Percentiles rank a stretch among this genome's conserved stretches.
These are phyloP conservation scores for Chalcis sispes DNA, from an alignment of 2,888 invertebrate genomes.

Conservation along the genomic window DNA sequence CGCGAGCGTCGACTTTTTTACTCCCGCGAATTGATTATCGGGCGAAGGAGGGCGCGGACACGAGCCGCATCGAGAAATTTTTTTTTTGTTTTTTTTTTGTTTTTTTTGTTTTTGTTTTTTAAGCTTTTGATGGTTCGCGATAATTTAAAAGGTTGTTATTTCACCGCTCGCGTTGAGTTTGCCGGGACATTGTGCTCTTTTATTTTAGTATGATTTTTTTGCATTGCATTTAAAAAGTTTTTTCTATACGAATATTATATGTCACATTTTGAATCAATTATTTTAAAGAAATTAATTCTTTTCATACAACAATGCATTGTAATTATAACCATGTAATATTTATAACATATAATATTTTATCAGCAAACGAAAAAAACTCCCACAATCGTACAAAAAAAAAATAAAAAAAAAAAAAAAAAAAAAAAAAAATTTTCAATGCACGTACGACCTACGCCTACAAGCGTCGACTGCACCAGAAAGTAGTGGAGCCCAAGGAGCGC, in stretches of 20 bases:
- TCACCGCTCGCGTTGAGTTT: background rate
- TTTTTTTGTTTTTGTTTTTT: background rate
- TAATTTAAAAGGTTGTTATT: background rate
- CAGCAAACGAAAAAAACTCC: too few species aligned
- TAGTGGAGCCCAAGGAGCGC: constrained; percentile 71
- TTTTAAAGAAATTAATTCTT: too few species aligned
- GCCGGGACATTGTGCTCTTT: constrained; percentile 1
- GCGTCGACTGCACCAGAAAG: constrained; percentile 46
- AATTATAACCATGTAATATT: too few species aligned
- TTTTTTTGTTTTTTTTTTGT: background rate
- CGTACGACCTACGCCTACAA: background rate
- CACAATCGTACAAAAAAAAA: too few species aligned
- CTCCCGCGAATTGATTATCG: constrained; percentile 51
- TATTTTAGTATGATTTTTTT: constrained; percentile 3
- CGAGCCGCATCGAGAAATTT: background rate
- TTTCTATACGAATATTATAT: too few species aligned
- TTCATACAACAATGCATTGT: too few species aligned
- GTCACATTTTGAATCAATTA: too few species aligned
- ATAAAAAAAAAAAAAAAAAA: constrained; percentile 16
- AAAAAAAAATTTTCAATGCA: background rate
- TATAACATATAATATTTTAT: too few species aligned
- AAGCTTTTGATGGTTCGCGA: background rate
- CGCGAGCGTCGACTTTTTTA: constrained; percentile 31
- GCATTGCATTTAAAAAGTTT: too few species aligned
- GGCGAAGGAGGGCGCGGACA: constrained; percentile 10